These are phyloP conservation scores for Helogale parvula DNA, from an alignment of 2,113 vertebrate species.

Conservation along the genomic window DNA sequence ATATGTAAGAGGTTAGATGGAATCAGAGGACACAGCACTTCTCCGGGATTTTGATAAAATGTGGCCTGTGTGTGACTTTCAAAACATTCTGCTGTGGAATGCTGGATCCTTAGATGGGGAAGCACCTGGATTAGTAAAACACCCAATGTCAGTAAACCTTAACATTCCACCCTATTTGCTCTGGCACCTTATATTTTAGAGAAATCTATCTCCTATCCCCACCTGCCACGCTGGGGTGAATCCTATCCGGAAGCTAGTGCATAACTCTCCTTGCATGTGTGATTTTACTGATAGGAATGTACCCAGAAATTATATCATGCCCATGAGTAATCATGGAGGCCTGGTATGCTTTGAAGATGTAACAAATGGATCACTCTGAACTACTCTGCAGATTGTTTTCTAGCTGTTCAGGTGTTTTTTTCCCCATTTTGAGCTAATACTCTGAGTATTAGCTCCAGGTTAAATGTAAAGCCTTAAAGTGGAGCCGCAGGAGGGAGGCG, in stretches of 20 bases:
- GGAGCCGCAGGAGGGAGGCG: not conserved
- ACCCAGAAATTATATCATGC: rapidly evolving
- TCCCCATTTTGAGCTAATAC: not conserved
- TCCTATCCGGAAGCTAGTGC: not conserved
- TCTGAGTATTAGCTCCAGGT: not conserved
- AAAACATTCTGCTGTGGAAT: not conserved
- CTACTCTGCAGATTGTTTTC: not conserved
- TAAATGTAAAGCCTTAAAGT: not conserved
- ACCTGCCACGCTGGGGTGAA: not conserved
- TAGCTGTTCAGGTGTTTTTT: not conserved
- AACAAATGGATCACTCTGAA: not conserved
- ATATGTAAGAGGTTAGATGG: not conserved
- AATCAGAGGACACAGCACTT: not conserved
- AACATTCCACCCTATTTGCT: not conserved
- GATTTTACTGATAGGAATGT: rapidly evolving
- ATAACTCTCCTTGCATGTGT: too few species aligned
- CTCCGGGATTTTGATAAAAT: not conserved
- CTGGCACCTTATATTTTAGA: not conserved
- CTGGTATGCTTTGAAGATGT: not conserved
- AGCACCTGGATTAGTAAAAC: not conserved
- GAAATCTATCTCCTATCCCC: not conserved
- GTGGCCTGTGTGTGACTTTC: not conserved
- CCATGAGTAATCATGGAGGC: rapidly evolving
- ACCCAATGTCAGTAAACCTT: not conserved
- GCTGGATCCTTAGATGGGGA: not conserved